A percentile compares a stretch with the other conserved stretches of the same genome.
These are phyloP conservation scores for Mugil cephalus DNA, from an alignment of 2,113 vertebrate species.

Conservation along the genomic window DNA sequence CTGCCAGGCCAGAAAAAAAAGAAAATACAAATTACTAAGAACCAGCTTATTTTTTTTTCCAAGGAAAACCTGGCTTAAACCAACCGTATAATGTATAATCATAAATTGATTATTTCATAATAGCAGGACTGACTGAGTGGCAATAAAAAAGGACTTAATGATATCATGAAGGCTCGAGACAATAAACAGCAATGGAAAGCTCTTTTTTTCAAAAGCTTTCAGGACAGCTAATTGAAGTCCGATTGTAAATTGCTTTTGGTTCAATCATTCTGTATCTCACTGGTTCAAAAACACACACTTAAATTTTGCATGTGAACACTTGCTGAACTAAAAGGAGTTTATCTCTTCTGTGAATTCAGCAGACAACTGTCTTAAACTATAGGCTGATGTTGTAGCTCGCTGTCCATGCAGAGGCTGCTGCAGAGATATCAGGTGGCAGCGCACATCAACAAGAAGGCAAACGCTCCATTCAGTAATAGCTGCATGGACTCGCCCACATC, in stretches of 20 bases:
- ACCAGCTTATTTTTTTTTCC: constrained; percentile 23
- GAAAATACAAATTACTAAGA: constrained; percentile 23
- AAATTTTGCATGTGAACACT: background rate
- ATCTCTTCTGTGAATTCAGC: constrained; percentile 12
- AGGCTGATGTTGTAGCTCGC: background rate
- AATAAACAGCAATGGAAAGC: constrained; percentile 41
- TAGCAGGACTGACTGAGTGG: constrained; percentile 28
- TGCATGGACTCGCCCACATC: background rate
- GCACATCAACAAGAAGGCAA: background rate
- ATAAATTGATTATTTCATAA: constrained; percentile 46
- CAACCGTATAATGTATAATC: constrained; percentile 16
- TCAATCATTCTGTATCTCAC: background rate
- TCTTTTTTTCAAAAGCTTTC: constrained; percentile 40
- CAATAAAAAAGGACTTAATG: constrained; percentile 52
- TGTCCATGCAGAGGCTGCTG: background rate
- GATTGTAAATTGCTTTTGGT: constrained; percentile 24
- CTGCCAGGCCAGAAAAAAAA: background rate
- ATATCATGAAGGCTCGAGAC: constrained; percentile 38
- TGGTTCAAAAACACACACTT: constrained; percentile 4
- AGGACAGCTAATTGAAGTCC: constrained; percentile 12
- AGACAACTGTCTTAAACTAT: background rate
- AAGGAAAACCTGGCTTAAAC: constrained; percentile 41
- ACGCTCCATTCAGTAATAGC: background rate
- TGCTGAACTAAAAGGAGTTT: background rate
- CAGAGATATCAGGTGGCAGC: constrained; percentile 5